Evolutionary conservation across 2,888 invertebrate genomes (phyloP).

Genomic region (Chrysotoxum bicinctum): DNA sequence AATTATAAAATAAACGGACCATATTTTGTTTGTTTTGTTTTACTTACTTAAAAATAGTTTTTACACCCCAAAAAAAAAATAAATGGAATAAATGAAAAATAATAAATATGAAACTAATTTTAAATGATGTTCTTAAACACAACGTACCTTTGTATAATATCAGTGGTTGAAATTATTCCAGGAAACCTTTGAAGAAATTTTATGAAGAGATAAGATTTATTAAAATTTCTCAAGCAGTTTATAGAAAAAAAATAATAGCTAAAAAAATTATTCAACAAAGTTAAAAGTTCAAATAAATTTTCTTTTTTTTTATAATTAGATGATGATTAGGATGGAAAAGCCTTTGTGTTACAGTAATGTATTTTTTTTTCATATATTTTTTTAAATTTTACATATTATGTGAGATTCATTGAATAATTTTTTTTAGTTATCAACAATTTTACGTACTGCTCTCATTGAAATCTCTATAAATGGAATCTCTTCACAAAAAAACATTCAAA

Average conservation of each 20-base stretch:
- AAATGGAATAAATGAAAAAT: no score
- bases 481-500: conserved; percentile 75
- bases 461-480: conserved; percentile 77
- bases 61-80: conserved; percentile 8
- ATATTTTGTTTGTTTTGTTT: conserved; percentile 1
- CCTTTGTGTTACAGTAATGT: conserved; percentile 80
- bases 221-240: conserved; percentile 78
- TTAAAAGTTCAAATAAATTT: conserved; percentile 74
- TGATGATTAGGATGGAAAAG: conserved; percentile 82
- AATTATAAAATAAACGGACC: conserved; percentile 24
- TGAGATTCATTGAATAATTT: conserved; percentile 71
- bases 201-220: conserved; percentile 80
- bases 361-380: conserved; percentile 47
- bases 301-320: conserved; percentile 77
- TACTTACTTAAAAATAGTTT: conserved; percentile 20
- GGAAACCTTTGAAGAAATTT: conserved; percentile 81
- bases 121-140: conserved; percentile 46
- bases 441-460: conserved; percentile 69
- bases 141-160: conserved; percentile 76
- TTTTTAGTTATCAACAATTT: conserved; percentile 63
- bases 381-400: conserved; percentile 51
- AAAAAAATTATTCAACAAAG: conserved; percentile 73
- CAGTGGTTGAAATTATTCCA: conserved; percentile 82
- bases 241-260: conserved; percentile 45
- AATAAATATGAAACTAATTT: conserved; percentile 34